Evolutionary conservation across 2,113 vertebrate species (phyloP).

Genomic region (Oxygymnocypris stewartii): DNA sequence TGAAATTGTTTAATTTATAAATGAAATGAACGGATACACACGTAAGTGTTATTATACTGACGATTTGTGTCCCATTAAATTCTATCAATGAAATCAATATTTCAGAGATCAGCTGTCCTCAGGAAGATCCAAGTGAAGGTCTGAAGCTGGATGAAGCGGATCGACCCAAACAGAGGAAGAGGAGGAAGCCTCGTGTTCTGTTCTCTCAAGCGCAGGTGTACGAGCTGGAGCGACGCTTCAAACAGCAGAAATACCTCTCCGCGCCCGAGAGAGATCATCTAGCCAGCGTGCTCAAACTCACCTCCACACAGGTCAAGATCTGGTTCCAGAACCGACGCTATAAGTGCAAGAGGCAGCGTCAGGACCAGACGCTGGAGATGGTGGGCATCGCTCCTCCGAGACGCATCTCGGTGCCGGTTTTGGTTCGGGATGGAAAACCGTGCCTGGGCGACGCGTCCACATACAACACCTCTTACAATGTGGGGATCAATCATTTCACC

Average conservation of each 20-base stretch:
- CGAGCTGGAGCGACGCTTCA: conserved; percentile 96
- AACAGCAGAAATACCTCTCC: conserved; percentile 96
- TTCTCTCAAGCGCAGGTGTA: conserved; percentile 99
- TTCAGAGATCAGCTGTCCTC: conserved; percentile 78
- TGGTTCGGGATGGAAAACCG: conserved; percentile 94
- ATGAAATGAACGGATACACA: background rate
- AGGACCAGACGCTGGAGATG: conserved; percentile 97
- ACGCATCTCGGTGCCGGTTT: conserved; percentile 92
- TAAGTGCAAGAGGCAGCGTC: conserved; percentile 97
- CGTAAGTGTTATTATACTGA: background rate
- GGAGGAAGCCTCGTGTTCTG: conserved; percentile 94
- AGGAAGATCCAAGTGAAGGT: conserved; percentile 75
- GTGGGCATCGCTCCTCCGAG: conserved; percentile 89
- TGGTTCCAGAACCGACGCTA: conserved; percentile 99
- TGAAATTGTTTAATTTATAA: background rate
- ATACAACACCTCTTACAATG: conserved; percentile 87
- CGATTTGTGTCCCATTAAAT: background rate
- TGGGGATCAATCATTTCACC: conserved; percentile 89
- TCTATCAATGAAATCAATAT: background rate
- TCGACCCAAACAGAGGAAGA: conserved; percentile 82
- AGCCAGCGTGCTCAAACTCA: conserved; percentile 92
- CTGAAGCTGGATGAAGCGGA: conserved; percentile 78
- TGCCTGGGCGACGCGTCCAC: conserved; percentile 86
- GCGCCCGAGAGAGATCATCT: conserved; percentile 96
- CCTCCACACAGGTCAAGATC: conserved; percentile 98